Conservation (phyloP, 2,797 vertebrate genomes). For the Ataeniobius toweri region DNA sequence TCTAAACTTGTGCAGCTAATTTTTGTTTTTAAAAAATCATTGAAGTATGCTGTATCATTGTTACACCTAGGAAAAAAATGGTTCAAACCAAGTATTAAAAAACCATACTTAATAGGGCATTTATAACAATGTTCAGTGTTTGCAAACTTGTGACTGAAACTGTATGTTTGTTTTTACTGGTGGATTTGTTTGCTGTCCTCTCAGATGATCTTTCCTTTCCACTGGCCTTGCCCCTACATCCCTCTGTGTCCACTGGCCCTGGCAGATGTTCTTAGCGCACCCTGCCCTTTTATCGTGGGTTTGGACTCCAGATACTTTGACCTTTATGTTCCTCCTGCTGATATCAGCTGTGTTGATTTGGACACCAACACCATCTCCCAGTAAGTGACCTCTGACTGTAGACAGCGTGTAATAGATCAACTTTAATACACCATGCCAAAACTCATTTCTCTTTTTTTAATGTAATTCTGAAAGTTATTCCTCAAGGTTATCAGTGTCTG, state of each 20-base stretch:
- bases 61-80: not conserved
- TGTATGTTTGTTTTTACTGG: not conserved
- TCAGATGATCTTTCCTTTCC: conserved; percentile 99
- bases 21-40: not conserved
- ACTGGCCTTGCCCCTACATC: conserved; percentile 98
- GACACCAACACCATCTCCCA: conserved; percentile 99
- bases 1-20: not conserved
- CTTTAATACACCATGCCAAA: not conserved
- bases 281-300: conserved; percentile 97
- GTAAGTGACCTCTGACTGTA: conserved; percentile 82
- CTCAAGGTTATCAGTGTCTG: conserved; percentile 31
- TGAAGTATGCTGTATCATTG: not conserved
- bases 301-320: conserved; percentile 99
- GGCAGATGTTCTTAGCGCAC: conserved; percentile 95
- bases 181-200: conserved; percentile 11
- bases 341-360: conserved; percentile 97
- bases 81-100: not conserved
- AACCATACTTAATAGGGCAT: not conserved
- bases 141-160: not conserved
- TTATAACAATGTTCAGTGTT: not conserved
- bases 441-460: conserved; percentile 4
- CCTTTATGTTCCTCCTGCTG: conserved; percentile 94
- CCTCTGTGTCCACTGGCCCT: conserved; percentile 96
- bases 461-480: conserved; percentile 17
- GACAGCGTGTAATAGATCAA: conserved; percentile 17